These are phyloP conservation scores for Amphiduros pacificus DNA, from an alignment of 2,888 invertebrate genomes.

Conservation along the genomic window DNA sequence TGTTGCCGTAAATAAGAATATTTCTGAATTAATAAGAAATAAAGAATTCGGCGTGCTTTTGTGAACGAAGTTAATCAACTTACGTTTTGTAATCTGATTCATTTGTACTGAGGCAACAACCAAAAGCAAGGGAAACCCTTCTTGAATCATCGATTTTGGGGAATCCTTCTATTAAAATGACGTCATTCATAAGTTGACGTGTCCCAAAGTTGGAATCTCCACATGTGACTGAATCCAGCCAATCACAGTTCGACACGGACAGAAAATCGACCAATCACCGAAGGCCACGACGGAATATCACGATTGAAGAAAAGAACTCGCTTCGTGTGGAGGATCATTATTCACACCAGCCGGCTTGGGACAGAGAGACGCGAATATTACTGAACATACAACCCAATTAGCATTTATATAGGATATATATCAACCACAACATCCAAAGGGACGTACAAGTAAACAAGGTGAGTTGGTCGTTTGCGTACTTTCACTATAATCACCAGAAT, in stretches of 20 bases:
- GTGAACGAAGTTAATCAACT: too few relatives aligned
- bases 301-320: background rate
- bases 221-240: conserved; percentile 8
- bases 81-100: too few relatives aligned
- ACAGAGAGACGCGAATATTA: too few relatives aligned
- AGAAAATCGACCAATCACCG: conserved; percentile 18
- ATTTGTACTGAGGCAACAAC: too few relatives aligned
- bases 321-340: background rate
- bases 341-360: too few relatives aligned
- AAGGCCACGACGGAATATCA: conserved; percentile 15
- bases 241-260: conserved; percentile 16
- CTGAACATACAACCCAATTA: too few relatives aligned
- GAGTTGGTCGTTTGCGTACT: background rate
- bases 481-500: background rate
- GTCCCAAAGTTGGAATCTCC: conserved; percentile 8
- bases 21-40: too few relatives aligned
- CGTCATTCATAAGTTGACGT: conserved; percentile 15
- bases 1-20: too few relatives aligned
- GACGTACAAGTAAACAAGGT: background rate
- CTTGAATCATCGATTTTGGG: too few relatives aligned
- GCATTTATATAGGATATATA: too few relatives aligned
- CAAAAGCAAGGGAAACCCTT: background rate
- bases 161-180: too few relatives aligned
- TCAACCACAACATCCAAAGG: background rate
- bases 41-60: too few relatives aligned